A percentile compares a stretch with the other conserved stretches of the same genome.
Evolutionary conservation across 2,113 vertebrate genomes (phyloP).

Genomic region (Strigops habroptila): DNA sequence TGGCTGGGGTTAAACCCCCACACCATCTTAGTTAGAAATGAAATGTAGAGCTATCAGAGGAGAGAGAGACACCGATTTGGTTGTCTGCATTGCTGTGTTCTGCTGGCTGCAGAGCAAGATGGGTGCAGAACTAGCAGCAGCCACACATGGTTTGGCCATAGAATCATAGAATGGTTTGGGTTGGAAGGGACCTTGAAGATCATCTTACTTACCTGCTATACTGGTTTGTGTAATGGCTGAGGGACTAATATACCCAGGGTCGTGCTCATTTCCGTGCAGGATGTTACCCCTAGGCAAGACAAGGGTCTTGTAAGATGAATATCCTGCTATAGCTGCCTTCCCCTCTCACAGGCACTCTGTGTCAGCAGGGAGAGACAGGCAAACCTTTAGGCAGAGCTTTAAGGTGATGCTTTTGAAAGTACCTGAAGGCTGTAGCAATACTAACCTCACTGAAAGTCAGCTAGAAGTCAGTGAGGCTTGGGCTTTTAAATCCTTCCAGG

Average conservation of each 20-base stretch:
- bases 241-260: not conserved
- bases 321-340: not conserved
- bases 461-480: slow-evolving; percentile 11
- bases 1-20: not conserved
- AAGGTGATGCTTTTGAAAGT: not conserved
- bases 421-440: not conserved
- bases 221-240: not conserved
- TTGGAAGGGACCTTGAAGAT: not conserved
- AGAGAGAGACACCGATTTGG: fast-evolving
- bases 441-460: slow-evolving; percentile 11
- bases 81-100: not conserved
- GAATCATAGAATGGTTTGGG: not conserved
- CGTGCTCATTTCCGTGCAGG: not conserved
- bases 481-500: slow-evolving; percentile 9
- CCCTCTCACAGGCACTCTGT: not conserved
- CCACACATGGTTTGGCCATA: not conserved
- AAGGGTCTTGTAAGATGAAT: not conserved
- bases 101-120: not conserved
- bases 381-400: not conserved
- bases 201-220: not conserved
- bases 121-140: not conserved
- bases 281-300: not conserved
- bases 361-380: fast-evolving
- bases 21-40: not conserved
- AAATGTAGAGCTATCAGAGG: not conserved